Evolutionary conservation across 64 coral and sea anemone species (phyloP).

Genomic region (Platygyra sinensis): DNA sequence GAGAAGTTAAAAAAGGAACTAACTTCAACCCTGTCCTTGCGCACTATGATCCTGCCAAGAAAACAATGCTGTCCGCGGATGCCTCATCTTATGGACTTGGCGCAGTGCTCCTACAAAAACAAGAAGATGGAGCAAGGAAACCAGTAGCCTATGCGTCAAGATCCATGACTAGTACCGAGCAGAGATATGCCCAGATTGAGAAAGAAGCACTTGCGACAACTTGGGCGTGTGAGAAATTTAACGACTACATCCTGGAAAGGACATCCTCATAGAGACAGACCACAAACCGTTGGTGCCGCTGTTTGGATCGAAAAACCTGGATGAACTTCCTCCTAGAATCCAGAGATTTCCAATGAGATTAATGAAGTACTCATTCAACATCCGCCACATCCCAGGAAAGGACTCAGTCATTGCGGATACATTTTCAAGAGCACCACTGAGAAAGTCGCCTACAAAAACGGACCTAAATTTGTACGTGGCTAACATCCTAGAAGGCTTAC

Average conservation of each 20-base stretch:
- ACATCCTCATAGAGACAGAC: slow-evolving; percentile 14
- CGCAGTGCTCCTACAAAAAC: slow-evolving; percentile 12
- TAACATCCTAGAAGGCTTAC: no score
- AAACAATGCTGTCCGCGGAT: neutral
- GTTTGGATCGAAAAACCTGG: neutral
- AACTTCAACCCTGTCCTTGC: neutral
- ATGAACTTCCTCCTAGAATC: slow-evolving; percentile 37
- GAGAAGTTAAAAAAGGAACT: neutral
- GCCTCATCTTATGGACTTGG: neutral
- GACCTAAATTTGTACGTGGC: no score
- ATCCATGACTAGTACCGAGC: slow-evolving; percentile 11
- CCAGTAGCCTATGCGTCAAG: slow-evolving; percentile 24
- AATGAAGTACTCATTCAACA: no score
- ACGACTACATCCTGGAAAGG: slow-evolving; percentile 39
- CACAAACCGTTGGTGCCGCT: slow-evolving; percentile 10
- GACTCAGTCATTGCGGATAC: no score
- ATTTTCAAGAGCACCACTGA: no score
- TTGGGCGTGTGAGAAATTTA: slow-evolving; percentile 21
- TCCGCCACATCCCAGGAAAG: no score
- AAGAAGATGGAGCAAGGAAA: neutral
- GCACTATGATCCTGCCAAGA: neutral
- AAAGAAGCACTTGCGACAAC: slow-evolving; percentile 19
- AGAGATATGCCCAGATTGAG: slow-evolving; percentile 38
- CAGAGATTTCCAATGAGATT: slow-evolving; percentile 26
- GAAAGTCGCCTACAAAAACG: no score